Evolutionary conservation across 1,140 invertebrate species (phyloP).

Genomic region (Panagrolaimus sp.): DNA sequence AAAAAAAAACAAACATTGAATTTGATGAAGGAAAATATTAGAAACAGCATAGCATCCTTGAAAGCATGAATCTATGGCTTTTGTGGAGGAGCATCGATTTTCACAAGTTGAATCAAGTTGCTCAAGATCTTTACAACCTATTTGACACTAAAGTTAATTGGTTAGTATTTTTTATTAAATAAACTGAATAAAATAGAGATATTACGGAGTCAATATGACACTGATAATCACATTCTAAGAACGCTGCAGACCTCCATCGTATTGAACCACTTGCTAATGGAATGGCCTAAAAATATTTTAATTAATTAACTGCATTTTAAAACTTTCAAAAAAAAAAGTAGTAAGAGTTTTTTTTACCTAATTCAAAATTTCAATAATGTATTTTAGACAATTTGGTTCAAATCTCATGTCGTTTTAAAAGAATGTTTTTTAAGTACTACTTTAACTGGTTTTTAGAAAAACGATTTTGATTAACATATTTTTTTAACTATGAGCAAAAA

Average conservation of each 20-base stretch:
- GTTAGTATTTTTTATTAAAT: too few species aligned
- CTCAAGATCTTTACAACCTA: conserved; percentile 43
- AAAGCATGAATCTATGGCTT: conserved; percentile 29
- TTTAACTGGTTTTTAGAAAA: too few species aligned
- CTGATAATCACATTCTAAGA: conserved; percentile 37
- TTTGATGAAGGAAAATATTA: conserved; percentile 46
- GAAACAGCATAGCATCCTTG: conserved; percentile 47
- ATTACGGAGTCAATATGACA: conserved; percentile 42
- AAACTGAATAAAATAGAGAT: neutral
- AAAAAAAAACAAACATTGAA: conserved; percentile 36
- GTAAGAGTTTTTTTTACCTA: too few species aligned
- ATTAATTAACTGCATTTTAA: too few species aligned
- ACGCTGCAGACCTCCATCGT: neutral
- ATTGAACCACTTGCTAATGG: neutral
- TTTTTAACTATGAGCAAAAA: too few species aligned
- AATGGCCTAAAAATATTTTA: conserved; percentile 19
- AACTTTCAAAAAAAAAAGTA: too few species aligned
- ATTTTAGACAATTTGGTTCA: too few species aligned
- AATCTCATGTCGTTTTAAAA: too few species aligned
- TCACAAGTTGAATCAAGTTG: conserved; percentile 38
- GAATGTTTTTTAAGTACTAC: too few species aligned
- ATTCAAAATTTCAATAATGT: too few species aligned
- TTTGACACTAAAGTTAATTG: conserved; percentile 40
- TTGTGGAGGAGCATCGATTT: conserved; percentile 25
- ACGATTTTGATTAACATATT: too few species aligned